Evolutionary conservation across 2,797 vertebrate species (phyloP).

Genomic region (Enteromius fasciolatus): DNA sequence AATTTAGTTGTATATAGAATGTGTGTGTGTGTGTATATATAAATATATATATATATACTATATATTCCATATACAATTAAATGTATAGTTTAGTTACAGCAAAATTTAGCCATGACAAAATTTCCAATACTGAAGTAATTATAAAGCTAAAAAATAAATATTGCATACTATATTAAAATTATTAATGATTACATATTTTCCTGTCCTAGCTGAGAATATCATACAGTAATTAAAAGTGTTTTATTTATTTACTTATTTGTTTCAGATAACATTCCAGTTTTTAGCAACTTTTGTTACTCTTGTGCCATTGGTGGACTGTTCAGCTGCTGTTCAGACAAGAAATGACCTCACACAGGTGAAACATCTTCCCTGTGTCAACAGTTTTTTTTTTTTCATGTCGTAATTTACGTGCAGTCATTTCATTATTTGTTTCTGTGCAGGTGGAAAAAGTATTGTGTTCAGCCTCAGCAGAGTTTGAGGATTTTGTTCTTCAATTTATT

Average conservation of each 20-base stretch:
- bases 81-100: too few relatives aligned
- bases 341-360: constrained; percentile 90
- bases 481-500: constrained; percentile 98
- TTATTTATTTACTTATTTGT: not conserved
- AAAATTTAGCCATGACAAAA: too few relatives aligned
- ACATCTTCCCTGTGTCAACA: not conserved
- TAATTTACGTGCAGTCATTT: not conserved
- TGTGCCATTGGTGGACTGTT: constrained; percentile 99
- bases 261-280: constrained; percentile 98
- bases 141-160: too few relatives aligned
- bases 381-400: not conserved
- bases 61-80: too few relatives aligned
- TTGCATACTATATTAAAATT: not conserved
- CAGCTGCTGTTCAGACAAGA: constrained; percentile 88
- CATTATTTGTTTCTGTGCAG: constrained; percentile 67
- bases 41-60: too few relatives aligned
- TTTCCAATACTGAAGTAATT: too few relatives aligned
- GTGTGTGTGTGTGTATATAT: too few relatives aligned
- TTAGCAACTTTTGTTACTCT: constrained; percentile 98
- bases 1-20: too few relatives aligned
- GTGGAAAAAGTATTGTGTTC: constrained; percentile 95
- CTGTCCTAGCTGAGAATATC: not conserved
- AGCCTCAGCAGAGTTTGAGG: constrained; percentile 96
- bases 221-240: not conserved
- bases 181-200: not conserved